Conservation (phyloP, 1,140 invertebrate genomes). For the Tetragnatha versicolor region DNA sequence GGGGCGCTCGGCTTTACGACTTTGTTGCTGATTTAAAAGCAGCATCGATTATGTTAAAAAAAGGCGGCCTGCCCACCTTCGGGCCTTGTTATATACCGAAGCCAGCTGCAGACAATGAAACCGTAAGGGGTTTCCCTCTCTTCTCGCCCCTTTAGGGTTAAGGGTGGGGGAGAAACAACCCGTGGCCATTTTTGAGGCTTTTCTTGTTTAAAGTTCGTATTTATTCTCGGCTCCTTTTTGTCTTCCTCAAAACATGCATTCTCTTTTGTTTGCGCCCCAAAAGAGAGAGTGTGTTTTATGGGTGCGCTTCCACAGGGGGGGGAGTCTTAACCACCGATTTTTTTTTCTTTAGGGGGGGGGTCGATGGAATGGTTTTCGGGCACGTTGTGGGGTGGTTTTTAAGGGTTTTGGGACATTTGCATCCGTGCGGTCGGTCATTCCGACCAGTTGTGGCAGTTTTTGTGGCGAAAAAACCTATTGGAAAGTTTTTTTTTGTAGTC, state of each 20-base stretch:
- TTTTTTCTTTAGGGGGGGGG: neutral
- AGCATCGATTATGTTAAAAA: slow-evolving; percentile 22
- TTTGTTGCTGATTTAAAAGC: slow-evolving; percentile 28
- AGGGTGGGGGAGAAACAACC: neutral
- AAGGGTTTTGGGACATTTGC: neutral
- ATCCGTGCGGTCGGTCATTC: neutral
- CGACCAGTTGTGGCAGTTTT: neutral
- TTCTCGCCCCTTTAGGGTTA: too few species aligned
- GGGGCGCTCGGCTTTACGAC: slow-evolving; percentile 8
- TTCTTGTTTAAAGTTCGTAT: slow-evolving; percentile 3
- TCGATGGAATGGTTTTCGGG: neutral
- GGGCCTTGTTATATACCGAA: neutral
- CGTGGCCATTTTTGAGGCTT: neutral
- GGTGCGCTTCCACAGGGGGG: neutral
- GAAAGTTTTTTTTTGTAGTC: neutral
- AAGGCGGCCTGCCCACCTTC: neutral
- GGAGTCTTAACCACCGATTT: neutral
- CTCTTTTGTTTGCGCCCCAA: neutral
- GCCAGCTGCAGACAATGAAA: slow-evolving; percentile 12
- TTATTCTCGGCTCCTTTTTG: neutral
- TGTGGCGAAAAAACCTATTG: too few species aligned
- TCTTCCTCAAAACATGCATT: neutral
- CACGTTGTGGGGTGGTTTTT: neutral
- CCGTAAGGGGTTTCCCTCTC: slow-evolving; percentile 2
- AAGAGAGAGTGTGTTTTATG: slow-evolving; percentile 1